phyloP scores from a whole-genome alignment of 2,888 invertebrate genomes.

The Itoplectis maculator region DNA sequence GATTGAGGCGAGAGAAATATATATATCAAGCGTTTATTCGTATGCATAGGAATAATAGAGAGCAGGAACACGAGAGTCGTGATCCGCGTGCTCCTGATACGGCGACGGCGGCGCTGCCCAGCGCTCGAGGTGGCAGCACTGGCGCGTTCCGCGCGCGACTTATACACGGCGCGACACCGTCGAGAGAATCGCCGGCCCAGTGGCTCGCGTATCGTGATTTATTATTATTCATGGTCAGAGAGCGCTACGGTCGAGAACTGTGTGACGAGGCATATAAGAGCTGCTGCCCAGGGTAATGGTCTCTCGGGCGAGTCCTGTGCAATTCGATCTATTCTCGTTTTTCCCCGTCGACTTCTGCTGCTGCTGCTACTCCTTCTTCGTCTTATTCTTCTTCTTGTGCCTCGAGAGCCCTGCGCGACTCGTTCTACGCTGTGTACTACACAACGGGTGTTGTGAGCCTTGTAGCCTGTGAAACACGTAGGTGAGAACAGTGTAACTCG shows the following conservation, averaged over 20 bases:
- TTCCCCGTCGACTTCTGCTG: conserved; percentile 32
- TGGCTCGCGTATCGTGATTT: conserved; percentile 72
- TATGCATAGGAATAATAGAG: conserved; percentile 72
- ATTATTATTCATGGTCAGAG: conserved; percentile 72
- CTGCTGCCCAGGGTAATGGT: conserved; percentile 62
- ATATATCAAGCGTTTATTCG: conserved; percentile 69
- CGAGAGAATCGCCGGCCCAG: neutral
- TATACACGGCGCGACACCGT: conserved; percentile 15
- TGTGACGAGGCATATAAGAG: conserved; percentile 54
- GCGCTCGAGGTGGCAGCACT: conserved; percentile 21
- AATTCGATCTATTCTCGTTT: conserved; percentile 65
- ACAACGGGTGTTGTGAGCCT: neutral
- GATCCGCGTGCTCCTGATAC: conserved; percentile 80
- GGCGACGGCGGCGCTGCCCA: conserved; percentile 37
- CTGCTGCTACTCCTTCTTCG: too few species aligned
- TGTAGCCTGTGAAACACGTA: conserved; percentile 3
- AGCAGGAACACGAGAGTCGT: conserved; percentile 80
- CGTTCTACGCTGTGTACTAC: conserved; percentile 19
- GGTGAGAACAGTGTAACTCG: conserved; percentile 37
- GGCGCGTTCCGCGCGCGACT: conserved; percentile 36
- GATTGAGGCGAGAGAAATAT: conserved; percentile 49
- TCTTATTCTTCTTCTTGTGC: conserved; percentile 9
- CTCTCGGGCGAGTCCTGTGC: conserved; percentile 58
- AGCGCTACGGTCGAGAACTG: conserved; percentile 27
- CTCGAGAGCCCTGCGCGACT: conserved; percentile 11